Evolutionary conservation across 2,797 vertebrate species (phyloP).

Genomic region (Eutrigla gurnardus): DNA sequence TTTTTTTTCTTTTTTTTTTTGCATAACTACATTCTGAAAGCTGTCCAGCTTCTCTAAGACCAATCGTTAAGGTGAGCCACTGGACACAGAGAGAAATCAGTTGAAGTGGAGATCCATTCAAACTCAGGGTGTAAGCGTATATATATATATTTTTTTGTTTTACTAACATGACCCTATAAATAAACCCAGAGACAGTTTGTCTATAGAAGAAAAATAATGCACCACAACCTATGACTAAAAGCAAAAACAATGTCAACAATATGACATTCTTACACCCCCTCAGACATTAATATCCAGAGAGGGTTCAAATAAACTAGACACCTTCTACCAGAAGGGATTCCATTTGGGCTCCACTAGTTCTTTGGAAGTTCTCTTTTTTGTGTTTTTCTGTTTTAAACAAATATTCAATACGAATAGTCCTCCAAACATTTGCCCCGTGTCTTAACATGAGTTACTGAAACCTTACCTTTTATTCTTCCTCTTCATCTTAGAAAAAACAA

Average conservation of each 20-base stretch:
- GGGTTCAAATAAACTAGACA: constrained; percentile 80
- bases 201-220: constrained; percentile 80
- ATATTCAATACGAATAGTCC: constrained; percentile 79
- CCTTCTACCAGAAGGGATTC: constrained; percentile 82
- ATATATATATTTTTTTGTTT: constrained; percentile 60
- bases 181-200: constrained; percentile 82
- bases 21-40: constrained; percentile 84
- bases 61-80: constrained; percentile 63
- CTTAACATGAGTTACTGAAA: constrained; percentile 74
- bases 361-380: constrained; percentile 72
- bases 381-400: constrained; percentile 44
- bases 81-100: constrained; percentile 64
- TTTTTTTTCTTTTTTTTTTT: constrained; percentile 38
- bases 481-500: constrained; percentile 81
- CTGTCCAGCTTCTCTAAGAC: constrained; percentile 77
- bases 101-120: constrained; percentile 72
- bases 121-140: constrained; percentile 69
- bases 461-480: constrained; percentile 69
- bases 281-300: constrained; percentile 75
- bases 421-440: constrained; percentile 67
- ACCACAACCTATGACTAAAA: constrained; percentile 86
- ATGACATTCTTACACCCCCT: constrained; percentile 78
- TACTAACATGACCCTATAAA: constrained; percentile 86
- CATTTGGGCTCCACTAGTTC: constrained; percentile 83
- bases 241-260: constrained; percentile 76